Evolutionary conservation across 2,888 invertebrate genomes (phyloP).

Genomic region (Chalcis sispes): DNA sequence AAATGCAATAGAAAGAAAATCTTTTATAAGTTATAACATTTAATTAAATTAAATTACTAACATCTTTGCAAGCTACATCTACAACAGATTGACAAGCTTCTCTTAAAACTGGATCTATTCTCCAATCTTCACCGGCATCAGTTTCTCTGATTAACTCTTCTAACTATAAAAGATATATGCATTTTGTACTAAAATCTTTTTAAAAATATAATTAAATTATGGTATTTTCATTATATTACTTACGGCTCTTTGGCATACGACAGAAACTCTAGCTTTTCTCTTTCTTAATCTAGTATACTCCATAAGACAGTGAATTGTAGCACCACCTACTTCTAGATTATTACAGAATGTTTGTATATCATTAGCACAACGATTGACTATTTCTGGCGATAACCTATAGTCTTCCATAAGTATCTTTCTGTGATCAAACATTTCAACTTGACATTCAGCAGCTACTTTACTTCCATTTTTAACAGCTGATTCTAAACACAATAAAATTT

Average conservation of each 20-base stretch:
- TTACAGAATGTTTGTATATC: conserved; percentile 89
- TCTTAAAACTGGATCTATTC: conserved; percentile 92
- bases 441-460: conserved; percentile 87
- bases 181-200: neutral
- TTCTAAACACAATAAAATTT: conserved; percentile 95
- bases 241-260: conserved; percentile 85
- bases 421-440: conserved; percentile 93
- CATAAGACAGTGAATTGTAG: conserved; percentile 97
- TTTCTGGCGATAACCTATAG: conserved; percentile 94
- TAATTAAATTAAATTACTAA: conserved; percentile 59
- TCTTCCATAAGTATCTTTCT: conserved; percentile 94
- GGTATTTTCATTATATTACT: conserved; percentile 65
- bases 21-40: neutral
- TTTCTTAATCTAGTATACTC: conserved; percentile 85
- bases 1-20: neutral
- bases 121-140: conserved; percentile 96
- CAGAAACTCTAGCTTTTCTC: conserved; percentile 82
- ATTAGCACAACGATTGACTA: conserved; percentile 90
- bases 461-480: conserved; percentile 84
- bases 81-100: conserved; percentile 93
- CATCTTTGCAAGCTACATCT: conserved; percentile 84
- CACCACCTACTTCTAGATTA: conserved; percentile 87
- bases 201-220: neutral
- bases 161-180: conserved; percentile 77
- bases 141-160: conserved; percentile 89